A percentile compares a stretch with the other conserved stretches of the same genome.
phyloP scores from a whole-genome alignment of 2,797 vertebrate genomes.

The Sitta carolinensis region DNA sequence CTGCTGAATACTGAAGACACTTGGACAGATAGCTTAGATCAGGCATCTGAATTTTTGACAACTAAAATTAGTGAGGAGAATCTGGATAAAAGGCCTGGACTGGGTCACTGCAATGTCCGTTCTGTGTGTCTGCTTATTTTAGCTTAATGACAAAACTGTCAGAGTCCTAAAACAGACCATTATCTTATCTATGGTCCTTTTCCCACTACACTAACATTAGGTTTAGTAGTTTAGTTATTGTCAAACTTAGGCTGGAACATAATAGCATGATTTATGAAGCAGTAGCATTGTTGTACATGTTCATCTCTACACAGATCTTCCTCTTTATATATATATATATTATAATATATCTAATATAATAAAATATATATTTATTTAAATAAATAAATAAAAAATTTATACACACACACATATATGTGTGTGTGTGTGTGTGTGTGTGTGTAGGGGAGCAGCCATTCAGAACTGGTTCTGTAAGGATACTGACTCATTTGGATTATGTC shows the following conservation, averaged over 20 bases:
- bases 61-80: not conserved
- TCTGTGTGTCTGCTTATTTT: not conserved
- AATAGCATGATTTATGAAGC: not conserved
- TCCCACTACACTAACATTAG: not conserved
- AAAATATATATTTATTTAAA: not conserved
- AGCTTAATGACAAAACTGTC: not conserved
- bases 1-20: not conserved
- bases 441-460: not conserved
- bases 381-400: not conserved
- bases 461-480: not conserved
- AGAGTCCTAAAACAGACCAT: not conserved
- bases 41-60: not conserved
- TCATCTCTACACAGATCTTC: not conserved
- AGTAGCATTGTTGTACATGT: not conserved
- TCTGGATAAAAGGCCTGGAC: not conserved
- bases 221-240: not conserved
- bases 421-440: not conserved
- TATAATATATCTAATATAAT: too few species aligned
- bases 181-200: not conserved
- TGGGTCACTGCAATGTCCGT: fast-evolving
- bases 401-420: fast-evolving
- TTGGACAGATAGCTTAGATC: not conserved
- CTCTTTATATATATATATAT: too few species aligned
- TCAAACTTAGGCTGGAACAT: not conserved
- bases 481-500: not conserved